Evolutionary conservation across 2,888 invertebrate species (phyloP), one percentile per base, ranked within the genome.

Genomic region (Idaea dimidiata): DNA sequence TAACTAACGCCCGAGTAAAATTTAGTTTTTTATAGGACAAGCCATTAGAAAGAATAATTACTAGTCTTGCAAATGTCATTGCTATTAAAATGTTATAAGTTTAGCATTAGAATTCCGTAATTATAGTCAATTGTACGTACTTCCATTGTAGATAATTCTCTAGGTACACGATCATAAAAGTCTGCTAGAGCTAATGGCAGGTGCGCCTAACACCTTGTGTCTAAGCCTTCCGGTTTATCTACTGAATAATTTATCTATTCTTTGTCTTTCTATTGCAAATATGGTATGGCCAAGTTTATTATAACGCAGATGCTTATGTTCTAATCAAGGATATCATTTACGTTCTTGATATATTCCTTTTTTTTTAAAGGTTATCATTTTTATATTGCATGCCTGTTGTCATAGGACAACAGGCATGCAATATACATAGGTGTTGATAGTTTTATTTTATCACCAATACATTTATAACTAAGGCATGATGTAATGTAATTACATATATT

Each of bases 181-280:
- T 67, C 24, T 58, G 61, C 56, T 57, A 54, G 60, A 53, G 53
- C 65, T 61, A 63, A 60, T 67, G 78, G 83, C 90, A 90, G 90
- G 87, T 90, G 90, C 71, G 68, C 62, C 73, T 74, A 80, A 74
- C 89, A 91, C 88, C 89, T 90, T 90, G 88, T 83, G 79, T 73
- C 72, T 76, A 79, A 78, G 80, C 87, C 89, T 89, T 87, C 86
- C 84, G 82, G 81, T 84, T 75, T 81, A 80, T 82, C 75, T 72
- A 78, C 74, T 79, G 82, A 85, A 85, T 87, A 81, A 82, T 82
- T 83, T 82, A 86, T 85, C 79, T 74, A 79, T 76, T 82, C 77
- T 79, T 84, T 84, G 80, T 85, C 76, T 76, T 73, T 74, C 70
- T 74, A 70, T 72, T 67, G 67, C 71, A 70, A 70, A 70, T 66